These are phyloP conservation scores for Cheirogaleus major DNA, from an alignment of 2,797 vertebrate genomes.

Conservation along the genomic window DNA sequence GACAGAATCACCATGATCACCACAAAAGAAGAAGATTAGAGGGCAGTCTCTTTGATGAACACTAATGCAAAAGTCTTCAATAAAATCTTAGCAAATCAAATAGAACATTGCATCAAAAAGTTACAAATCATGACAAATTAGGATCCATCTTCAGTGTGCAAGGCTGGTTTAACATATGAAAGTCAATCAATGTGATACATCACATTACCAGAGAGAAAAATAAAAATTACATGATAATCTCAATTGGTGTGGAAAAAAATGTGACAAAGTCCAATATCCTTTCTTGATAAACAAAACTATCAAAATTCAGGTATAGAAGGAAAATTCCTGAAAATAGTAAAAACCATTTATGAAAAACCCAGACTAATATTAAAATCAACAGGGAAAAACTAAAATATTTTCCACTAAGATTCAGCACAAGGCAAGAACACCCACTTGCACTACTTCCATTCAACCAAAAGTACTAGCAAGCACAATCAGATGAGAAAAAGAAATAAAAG, in stretches of 20 bases:
- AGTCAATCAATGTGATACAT: background rate
- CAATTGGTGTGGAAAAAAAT: background rate
- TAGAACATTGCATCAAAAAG: background rate
- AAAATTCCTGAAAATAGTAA: background rate
- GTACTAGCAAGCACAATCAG: background rate
- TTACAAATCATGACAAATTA: background rate
- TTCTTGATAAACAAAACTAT: background rate
- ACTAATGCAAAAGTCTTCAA: background rate
- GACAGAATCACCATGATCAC: background rate
- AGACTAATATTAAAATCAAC: background rate
- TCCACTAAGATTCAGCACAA: background rate
- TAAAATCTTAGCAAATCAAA: background rate
- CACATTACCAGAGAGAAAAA: background rate
- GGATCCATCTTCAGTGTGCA: background rate
- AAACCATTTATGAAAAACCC: background rate
- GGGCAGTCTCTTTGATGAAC: background rate
- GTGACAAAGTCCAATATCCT: background rate
- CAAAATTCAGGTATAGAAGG: background rate
- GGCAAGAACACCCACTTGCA: background rate
- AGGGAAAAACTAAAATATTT: background rate
- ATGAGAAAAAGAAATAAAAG: background rate
- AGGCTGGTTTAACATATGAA: background rate
- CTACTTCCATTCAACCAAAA: background rate
- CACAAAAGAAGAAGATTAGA: background rate
- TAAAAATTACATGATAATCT: background rate